phyloP scores from a whole-genome alignment of 2,888 invertebrate species.

The Drosophila bunnanda region DNA sequence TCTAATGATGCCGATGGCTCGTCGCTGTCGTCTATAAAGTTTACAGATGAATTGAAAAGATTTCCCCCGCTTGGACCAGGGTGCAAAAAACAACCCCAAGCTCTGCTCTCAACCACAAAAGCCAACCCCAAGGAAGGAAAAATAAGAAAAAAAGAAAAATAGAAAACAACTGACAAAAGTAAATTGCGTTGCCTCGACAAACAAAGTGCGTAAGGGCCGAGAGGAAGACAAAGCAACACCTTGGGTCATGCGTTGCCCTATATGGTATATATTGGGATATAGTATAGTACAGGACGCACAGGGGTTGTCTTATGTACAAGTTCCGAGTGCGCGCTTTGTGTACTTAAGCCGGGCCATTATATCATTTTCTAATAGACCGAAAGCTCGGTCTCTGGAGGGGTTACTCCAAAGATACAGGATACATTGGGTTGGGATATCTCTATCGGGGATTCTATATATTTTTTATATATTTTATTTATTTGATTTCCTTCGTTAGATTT shows the following conservation, averaged over 20 bases:
- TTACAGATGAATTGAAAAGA: conserved; percentile 36
- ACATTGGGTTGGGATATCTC: background rate
- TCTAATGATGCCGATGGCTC: conserved; percentile 33
- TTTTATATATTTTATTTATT: background rate
- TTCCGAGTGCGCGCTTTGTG: conserved; percentile 33
- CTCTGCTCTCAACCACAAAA: conserved; percentile 38
- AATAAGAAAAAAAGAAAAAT: conserved; percentile 7
- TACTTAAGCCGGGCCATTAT: conserved; percentile 43
- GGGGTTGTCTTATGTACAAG: conserved; percentile 33
- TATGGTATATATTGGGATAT: conserved; percentile 31
- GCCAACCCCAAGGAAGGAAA: conserved; percentile 53
- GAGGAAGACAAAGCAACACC: conserved; percentile 73
- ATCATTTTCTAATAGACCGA: conserved; percentile 47
- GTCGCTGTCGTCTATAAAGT: conserved; percentile 14
- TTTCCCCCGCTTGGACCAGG: conserved; percentile 38
- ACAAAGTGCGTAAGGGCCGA: conserved; percentile 62
- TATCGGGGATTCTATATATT: background rate
- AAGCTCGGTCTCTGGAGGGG: conserved; percentile 8
- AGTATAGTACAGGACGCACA: background rate
- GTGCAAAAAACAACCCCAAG: conserved; percentile 38
- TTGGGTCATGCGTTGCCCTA: conserved; percentile 48
- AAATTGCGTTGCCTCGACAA: conserved; percentile 73
- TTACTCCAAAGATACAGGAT: background rate
- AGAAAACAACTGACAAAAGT: conserved; percentile 45
- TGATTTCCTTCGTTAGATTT: no score